Base-by-base conservation (phyloP, 2,888 invertebrate genomes). In the Stictocephala bisonia region DNA sequence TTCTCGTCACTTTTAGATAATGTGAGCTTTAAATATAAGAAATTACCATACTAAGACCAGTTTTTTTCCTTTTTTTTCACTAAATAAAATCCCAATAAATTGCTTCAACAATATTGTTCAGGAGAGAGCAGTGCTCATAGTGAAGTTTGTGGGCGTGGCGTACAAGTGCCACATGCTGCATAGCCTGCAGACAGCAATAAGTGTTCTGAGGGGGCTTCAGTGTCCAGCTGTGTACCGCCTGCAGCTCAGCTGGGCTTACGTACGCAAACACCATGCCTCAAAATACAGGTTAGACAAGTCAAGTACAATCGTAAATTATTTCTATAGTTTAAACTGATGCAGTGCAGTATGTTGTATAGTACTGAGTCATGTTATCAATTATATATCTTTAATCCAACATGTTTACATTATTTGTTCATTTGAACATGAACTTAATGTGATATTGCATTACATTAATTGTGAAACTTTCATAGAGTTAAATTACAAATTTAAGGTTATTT, bases 81-180 rank as follows among this genome's bases (percentile, higher is more conserved):
- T 53, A 24, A 26, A 13, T 9, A n/a, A 20, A 18, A 18, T 13
- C 13, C 22, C 18, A 13, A 56, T 4, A 13, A 22, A 18, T 60
- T 4, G n/a, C 20, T n/a, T 13, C 3, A 13, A 35, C 13, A 11
- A 24, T 56, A 72, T 48, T 72, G 79, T 82, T 41, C 78, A 86
- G 82, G 83, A 83, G 73, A 83, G 88, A 76, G 85, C 86, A n/a
- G 82, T 87, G 76, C 80, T 87, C 22, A 81, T 88, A 15, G 84
- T 86, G n/a, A 84, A 87, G 70, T 84, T 87, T 71, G 85, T 88
- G 24, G 87, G 86, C 71, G 85, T 86, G 1, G 88, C 87, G 0
- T 83, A 86, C 53, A 87, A 87, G 74, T 87, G 87, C 75, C 84
- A 86, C 77, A 79, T 80, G 18, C 83, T 87, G 74, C 84, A 85